Percentiles rank a stretch among this genome's conserved stretches.
Evolutionary conservation across 2,888 invertebrate species (phyloP).

Genomic region (Lasioglossum figueresi): DNA sequence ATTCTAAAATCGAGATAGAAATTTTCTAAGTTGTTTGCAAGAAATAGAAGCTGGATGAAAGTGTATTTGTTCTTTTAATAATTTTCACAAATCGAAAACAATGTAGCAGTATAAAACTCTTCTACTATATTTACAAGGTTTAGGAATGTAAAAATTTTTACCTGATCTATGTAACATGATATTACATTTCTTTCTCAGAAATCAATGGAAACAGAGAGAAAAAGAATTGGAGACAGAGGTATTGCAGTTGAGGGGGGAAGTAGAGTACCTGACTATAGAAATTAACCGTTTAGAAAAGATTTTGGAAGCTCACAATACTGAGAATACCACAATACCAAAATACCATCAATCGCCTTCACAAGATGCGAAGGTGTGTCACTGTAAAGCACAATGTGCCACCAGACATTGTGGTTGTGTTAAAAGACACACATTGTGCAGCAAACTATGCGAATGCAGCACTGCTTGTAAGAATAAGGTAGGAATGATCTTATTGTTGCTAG

Average conservation of each 20-base stretch:
- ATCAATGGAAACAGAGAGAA: constrained; percentile 15
- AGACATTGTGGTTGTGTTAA: constrained; percentile 74
- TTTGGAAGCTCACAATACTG: no score
- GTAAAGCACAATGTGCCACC: constrained; percentile 67
- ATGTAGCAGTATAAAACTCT: not conserved
- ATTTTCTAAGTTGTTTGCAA: not conserved
- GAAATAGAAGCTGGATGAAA: no score
- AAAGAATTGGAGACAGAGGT: constrained; percentile 42
- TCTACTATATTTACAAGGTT: not conserved
- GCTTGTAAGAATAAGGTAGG: constrained; percentile 73
- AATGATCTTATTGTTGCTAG: not conserved
- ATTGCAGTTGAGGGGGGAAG: constrained; percentile 58
- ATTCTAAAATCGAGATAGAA: not conserved
- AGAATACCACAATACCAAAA: no score
- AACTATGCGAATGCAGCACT: constrained; percentile 67
- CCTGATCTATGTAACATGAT: not conserved
- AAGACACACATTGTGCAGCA: constrained; percentile 57
- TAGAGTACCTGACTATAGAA: constrained; percentile 59
- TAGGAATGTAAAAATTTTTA: not conserved
- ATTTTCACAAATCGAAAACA: no score
- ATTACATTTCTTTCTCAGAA: not conserved
- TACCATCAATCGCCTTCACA: no score
- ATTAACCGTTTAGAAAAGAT: not conserved
- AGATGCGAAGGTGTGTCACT: constrained; percentile 44
- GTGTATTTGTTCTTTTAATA: not conserved